Base-by-base conservation (phyloP, 2,113 vertebrate genomes). In the Megalops atlanticus region DNA sequence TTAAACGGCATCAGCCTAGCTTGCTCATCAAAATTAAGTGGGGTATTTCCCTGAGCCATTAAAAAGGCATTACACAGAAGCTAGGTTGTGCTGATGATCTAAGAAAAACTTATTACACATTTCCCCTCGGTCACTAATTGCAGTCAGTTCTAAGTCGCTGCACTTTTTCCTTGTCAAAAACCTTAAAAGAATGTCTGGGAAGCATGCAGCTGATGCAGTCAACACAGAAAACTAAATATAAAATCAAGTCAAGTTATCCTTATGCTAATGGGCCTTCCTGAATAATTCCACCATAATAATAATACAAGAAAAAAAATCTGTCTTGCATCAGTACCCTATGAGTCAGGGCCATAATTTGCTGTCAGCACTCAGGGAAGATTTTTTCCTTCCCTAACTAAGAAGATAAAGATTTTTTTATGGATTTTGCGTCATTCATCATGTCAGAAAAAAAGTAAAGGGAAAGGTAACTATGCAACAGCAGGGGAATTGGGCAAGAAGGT, bases 231-330 rank as follows among this genome's bases (percentile, higher is more conserved):
- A 89, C 90, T 95, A 95, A 95, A 95, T 94, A 94, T 94, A 96
- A 95, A 94, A 94, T 92, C n/a, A n/a, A 70, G 39, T 88, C 81
- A 89, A 68, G 88, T 87, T 90, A 90, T 91, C 89, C 84, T 88
- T 92, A 93, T 94, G 86, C 92, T 95, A 94, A 95, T 93, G 88
- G 91, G 38, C 86, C 87, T 79, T 89, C 83, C 88, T 95, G 93
- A 96, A 96, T 96, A 94, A 96, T 95, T 96, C 93, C 96, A 87
- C 82, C 90, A 76, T 87, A 90, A 91, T 94, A 94, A 94, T 91
- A 93, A 94, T 88, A 92, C 93, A 92, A 88, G 74, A 83, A 81
- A 83, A 85, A 88, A 91, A 91, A 91, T 90, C 88, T 93, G 87
- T 91, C 92, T 88, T 87, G 82, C 90, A 89, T 88, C 85, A 90